phyloP scores from a whole-genome alignment of 2,797 vertebrate species.

The Sciaenops ocellatus region DNA sequence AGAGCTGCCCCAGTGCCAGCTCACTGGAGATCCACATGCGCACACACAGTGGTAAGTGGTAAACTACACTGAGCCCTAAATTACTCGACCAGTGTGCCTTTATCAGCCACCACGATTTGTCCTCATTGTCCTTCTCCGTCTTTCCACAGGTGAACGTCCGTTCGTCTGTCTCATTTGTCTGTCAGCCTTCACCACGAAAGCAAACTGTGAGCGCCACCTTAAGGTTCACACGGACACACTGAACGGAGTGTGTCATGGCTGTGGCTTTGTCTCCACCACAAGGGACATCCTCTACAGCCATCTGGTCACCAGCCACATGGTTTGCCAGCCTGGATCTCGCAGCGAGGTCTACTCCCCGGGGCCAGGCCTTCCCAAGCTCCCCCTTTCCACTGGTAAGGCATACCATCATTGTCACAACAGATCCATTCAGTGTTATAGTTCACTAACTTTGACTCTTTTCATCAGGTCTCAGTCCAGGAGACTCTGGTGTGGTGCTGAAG shows the following conservation, averaged over 20 bases:
- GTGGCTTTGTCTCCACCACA: conserved; percentile 96
- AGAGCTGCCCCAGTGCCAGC: conserved; percentile 98
- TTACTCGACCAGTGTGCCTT: neutral
- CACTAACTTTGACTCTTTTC: neutral
- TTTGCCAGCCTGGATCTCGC: conserved; percentile 95
- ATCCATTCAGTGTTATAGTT: neutral
- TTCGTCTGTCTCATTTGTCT: conserved; percentile 97
- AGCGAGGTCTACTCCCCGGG: conserved; percentile 92
- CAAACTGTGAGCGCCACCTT: conserved; percentile 98
- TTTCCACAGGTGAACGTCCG: conserved; percentile 91
- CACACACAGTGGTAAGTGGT: conserved; percentile 92
- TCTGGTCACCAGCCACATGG: conserved; percentile 97
- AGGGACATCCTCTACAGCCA: conserved; percentile 98
- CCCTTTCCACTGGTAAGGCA: conserved; percentile 85
- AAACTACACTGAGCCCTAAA: too few species aligned
- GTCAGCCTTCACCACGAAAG: conserved; percentile 98
- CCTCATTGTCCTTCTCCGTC: conserved; percentile 6
- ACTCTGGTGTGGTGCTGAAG: conserved; percentile 86
- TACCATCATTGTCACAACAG: neutral
- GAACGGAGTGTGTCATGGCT: conserved; percentile 95
- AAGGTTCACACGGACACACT: conserved; percentile 97
- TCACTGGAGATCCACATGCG: conserved; percentile 99
- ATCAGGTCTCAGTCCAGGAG: conserved; percentile 86
- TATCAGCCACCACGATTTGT: neutral
- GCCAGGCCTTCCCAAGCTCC: conserved; percentile 86